Conservation (phyloP, 2,888 invertebrate species). For the Apamea epomidion region DNA sequence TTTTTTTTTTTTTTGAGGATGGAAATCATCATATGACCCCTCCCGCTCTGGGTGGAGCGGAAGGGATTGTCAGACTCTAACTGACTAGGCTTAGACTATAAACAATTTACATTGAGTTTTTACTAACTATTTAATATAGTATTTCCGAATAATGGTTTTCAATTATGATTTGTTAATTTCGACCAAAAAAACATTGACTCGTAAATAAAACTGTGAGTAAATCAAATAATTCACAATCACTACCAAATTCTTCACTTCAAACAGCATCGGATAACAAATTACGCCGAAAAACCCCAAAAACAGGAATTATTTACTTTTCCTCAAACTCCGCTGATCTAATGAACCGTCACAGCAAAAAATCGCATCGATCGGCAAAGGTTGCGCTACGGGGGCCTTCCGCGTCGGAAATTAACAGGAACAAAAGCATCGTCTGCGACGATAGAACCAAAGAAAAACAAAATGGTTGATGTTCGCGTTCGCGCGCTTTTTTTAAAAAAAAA, state of each 20-base stretch:
- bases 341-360: conserved; percentile 49
- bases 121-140: background rate
- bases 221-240: conserved; percentile 11
- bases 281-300: conserved; percentile 23
- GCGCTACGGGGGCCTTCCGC: conserved; percentile 49
- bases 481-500: conserved; percentile 24
- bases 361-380: conserved; percentile 47
- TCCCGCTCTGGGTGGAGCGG: too few species aligned
- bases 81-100: too few species aligned
- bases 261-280: conserved; percentile 27
- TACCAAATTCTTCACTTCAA: conserved; percentile 15
- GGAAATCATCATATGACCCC: too few species aligned
- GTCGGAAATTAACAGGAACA: conserved; percentile 64
- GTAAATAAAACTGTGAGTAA: background rate
- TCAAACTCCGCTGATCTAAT: conserved; percentile 37
- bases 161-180: background rate
- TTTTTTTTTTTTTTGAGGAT: too few species aligned
- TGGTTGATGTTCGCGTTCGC: background rate
- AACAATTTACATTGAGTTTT: too few species aligned
- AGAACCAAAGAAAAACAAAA: conserved; percentile 36
- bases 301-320: conserved; percentile 47
- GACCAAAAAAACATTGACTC: background rate
- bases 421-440: conserved; percentile 32
- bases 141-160: conserved; percentile 1
- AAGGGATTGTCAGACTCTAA: too few species aligned